Percentiles rank a stretch among this genome's conserved stretches.
Evolutionary conservation across 2,888 invertebrate genomes (phyloP).

Genomic region (Helleia helle): DNA sequence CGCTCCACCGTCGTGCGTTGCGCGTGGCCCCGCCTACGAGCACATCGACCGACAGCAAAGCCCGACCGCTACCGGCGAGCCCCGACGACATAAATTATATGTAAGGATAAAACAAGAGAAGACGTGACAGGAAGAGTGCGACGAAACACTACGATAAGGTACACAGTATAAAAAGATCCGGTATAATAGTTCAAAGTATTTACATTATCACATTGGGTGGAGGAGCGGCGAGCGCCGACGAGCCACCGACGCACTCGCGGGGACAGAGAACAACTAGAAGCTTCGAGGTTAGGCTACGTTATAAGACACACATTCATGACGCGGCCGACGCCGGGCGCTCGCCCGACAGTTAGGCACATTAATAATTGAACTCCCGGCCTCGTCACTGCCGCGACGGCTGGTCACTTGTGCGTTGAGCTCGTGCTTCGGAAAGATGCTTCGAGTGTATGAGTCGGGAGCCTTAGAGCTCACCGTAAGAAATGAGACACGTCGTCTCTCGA

Average conservation of each 20-base stretch:
- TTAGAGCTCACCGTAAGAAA: too few species aligned
- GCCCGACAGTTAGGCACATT: conserved; percentile 13
- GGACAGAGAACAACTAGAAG: neutral
- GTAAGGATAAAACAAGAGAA: conserved; percentile 14
- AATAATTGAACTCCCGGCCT: too few species aligned
- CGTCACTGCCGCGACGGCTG: too few species aligned
- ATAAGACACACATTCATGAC: neutral
- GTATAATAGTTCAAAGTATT: conserved; percentile 41
- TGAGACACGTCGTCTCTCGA: too few species aligned
- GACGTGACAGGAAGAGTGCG: conserved; percentile 21
- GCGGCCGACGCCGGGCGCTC: neutral
- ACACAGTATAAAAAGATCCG: conserved; percentile 54
- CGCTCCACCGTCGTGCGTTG: too few species aligned
- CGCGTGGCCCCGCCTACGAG: too few species aligned
- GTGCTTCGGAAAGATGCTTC: too few species aligned
- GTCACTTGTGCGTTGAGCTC: too few species aligned
- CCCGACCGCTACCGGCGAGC: too few species aligned
- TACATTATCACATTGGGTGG: conserved; percentile 56
- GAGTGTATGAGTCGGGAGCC: too few species aligned
- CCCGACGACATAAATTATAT: neutral
- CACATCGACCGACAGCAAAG: too few species aligned
- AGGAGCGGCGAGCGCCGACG: conserved; percentile 26
- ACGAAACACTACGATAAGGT: conserved; percentile 18
- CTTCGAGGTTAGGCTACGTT: conserved; percentile 2
- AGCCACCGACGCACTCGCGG: conserved; percentile 24